phyloP scores from a whole-genome alignment of 2,113 vertebrate genomes.

The Mustela lutreola region DNA sequence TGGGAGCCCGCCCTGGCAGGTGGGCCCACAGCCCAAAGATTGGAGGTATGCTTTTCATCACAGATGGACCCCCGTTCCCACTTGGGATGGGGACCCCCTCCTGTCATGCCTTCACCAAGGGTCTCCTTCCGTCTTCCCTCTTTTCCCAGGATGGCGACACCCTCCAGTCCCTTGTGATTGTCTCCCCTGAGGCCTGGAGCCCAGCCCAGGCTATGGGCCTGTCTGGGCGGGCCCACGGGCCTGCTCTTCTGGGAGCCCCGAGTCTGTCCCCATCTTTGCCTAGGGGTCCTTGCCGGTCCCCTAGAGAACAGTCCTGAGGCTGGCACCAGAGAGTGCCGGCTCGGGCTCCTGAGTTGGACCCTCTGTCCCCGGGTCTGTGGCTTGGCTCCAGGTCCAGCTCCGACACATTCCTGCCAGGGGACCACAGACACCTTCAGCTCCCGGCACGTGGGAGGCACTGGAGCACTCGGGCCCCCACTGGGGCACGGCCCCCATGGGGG shows the following conservation, averaged over 20 bases:
- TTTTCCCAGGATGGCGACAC: background rate
- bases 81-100: background rate
- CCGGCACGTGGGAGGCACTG: fast-evolving
- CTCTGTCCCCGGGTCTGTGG: background rate
- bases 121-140: background rate
- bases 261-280: background rate
- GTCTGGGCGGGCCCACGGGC: background rate
- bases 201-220: conserved; percentile 18
- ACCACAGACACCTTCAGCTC: background rate
- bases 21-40: background rate
- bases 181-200: conserved; percentile 42
- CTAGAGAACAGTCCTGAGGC: background rate
- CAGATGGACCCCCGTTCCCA: background rate
- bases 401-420: background rate
- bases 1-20: conserved; percentile 45
- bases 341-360: background rate
- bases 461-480: background rate
- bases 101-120: background rate
- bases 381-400: background rate
- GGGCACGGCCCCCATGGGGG: background rate
- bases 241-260: background rate
- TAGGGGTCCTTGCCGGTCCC: background rate
- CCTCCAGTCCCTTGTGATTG: background rate
- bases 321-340: background rate
- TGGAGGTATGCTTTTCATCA: background rate